Base-by-base conservation (phyloP, 2,113 vertebrate species). In the Leptosomus discolor region DNA sequence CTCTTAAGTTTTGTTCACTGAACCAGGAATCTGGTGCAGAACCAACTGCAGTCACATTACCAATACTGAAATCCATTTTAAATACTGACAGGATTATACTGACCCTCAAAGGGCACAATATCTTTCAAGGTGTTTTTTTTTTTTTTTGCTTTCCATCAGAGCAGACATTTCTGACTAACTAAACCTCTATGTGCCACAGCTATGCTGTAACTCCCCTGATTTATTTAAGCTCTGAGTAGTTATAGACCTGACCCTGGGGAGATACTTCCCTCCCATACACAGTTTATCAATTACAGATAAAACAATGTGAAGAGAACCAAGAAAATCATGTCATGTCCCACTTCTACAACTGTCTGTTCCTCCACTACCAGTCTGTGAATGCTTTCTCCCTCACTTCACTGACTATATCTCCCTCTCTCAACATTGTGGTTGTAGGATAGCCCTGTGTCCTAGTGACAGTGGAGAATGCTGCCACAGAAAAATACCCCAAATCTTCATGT, bases 1-100 rank as follows among this genome's bases (percentile, higher is more conserved):
- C 79, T 79, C 90, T 63, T 54, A 90, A 89, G 81, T 97, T 97
- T 91, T 97, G 88, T 79, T 98, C 97, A 96, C 37, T 97, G 97
- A 97, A 95, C 83, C 86, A 93, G 64, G 68, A 74, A 96, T 78
- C 70, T 86, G 75, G 43, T 86, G 64, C 18, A 17, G 64, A 91
- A 84, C 70, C 92, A 93, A 92, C 71, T 69, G 75, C 58, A 95
- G 74, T 92, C 88, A 94, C 39, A 76, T 78, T 91, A 92, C 90
- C 84, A 85, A 57, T 37, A 74, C 46, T 67, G 75, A 94, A 95
- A 96, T 32, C 85, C 70, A 92, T 94, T 95, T 95, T 91, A 74
- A 92, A 95, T 95, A 78, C 64, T 95, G 85, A 70, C 93, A 97
- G 69, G 67, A 87, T 93, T 95, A 94, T 19, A 58, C 11, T 76